Base-by-base conservation (phyloP, 1,140 invertebrate species). In the Cheumatopsyche charites region DNA sequence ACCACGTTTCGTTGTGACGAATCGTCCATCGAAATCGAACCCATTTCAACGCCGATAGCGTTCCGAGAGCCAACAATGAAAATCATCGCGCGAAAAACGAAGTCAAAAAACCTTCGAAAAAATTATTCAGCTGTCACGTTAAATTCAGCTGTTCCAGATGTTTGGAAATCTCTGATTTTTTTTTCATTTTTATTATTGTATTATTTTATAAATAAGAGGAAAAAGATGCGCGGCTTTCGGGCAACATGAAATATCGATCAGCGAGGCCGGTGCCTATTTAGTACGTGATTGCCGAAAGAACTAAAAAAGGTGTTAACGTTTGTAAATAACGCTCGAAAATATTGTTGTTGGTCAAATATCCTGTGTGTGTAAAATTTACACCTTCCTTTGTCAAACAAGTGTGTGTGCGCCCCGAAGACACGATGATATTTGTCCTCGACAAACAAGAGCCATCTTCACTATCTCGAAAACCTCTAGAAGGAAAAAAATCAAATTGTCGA, bases 361-460 rank as follows among this genome's bases (percentile, higher is more conserved):
- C 66, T 68, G 66, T 68, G 66, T 45, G 45, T 68, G 66, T 68
- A 68, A 41, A 68, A 68, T 68, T 68, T 68, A 68, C 66, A 68
- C 66, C 66, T 68, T 68, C 66, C 66, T 68, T 68, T 68, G 66
- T 68, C 66, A 68, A 68, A 68, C 29, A 68, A 29, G 66, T 15
- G 19, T 25, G 66, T 55, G 66, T 36, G 29, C 29, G 29, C 29
- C 47, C 45, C 63, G 63, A 66, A 41, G 23, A 66, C 23, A 36
- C 25, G 25, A 25, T 15, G 36, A 19, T 68, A 26, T 68, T 68
- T 68, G 47, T n/a, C 15, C 1, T 9, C 6, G 21, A 25, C 29
- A 68, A 68, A 68, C 49, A 55, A 19, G 29, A n/a, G 41, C 45
- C 23, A 68, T 58, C 66, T 68, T 43, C 49, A 68, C 43, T 68